A percentile compares a stretch with the other conserved stretches of the same genome.
Evolutionary conservation across 2,888 invertebrate genomes (phyloP).

Genomic region (Rhagium mordax): DNA sequence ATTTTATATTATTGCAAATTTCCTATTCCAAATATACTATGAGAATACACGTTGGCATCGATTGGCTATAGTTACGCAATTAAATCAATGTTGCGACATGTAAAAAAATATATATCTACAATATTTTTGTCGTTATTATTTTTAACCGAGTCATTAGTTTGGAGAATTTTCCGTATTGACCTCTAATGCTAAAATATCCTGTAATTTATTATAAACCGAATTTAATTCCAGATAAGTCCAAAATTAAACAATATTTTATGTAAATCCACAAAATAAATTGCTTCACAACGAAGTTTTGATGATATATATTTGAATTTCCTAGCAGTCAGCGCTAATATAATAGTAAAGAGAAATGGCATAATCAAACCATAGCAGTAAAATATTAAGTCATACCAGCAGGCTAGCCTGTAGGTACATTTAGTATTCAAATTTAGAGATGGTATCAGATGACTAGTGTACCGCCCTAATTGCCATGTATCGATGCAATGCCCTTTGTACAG

Average conservation of each 20-base stretch:
- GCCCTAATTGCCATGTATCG: constrained; percentile 69
- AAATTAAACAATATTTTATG: constrained; percentile 5
- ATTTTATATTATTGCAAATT: too few species aligned
- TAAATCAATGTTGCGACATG: too few species aligned
- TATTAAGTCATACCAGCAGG: constrained; percentile 52
- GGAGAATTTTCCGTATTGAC: background rate
- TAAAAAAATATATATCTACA: too few species aligned
- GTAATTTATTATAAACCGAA: background rate
- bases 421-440: constrained; percentile 67
- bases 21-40: too few species aligned
- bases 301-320: constrained; percentile 6
- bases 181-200: background rate
- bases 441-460: constrained; percentile 67
- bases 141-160: too few species aligned
- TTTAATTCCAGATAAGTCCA: background rate
- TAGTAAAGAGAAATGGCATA: constrained; percentile 43
- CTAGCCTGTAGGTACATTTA: constrained; percentile 62
- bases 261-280: background rate
- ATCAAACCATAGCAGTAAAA: constrained; percentile 43
- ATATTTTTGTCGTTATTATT: too few species aligned
- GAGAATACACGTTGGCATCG: too few species aligned
- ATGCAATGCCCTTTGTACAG: constrained; percentile 66
- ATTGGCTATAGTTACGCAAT: too few species aligned
- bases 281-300: constrained; percentile 4
- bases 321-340: constrained; percentile 1